phyloP scores from a whole-genome alignment of 2,113 vertebrate species.

The Nothoprocta pentlandii region DNA sequence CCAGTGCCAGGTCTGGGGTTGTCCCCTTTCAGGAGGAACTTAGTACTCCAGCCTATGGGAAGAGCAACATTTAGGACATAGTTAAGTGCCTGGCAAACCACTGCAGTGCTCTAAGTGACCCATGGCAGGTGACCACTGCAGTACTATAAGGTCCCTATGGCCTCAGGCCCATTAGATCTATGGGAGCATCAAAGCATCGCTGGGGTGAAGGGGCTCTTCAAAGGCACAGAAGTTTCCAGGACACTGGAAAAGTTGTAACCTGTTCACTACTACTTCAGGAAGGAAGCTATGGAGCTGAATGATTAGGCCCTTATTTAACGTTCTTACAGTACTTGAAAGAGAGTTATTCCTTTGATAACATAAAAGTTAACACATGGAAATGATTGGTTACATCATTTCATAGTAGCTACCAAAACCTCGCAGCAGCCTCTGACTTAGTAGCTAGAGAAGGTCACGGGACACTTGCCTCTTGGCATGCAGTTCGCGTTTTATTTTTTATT shows the following conservation, averaged over 20 bases:
- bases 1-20: neutral
- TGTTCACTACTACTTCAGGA: neutral
- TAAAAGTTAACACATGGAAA: slow-evolving; percentile 26
- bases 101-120: neutral
- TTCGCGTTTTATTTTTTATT: neutral
- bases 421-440: slow-evolving; percentile 28
- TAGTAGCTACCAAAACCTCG: neutral
- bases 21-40: neutral
- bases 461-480: slow-evolving; percentile 28
- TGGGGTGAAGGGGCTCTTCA: neutral
- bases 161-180: neutral
- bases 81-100: neutral
- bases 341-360: neutral
- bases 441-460: slow-evolving; percentile 38
- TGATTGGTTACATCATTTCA: slow-evolving; percentile 5
- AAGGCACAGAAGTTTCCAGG: neutral
- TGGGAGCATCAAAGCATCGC: neutral
- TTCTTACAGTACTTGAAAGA: neutral
- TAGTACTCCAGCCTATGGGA: neutral
- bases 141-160: neutral
- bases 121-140: neutral
- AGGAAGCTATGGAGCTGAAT: neutral
- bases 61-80: neutral
- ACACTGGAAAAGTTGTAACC: neutral
- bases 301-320: neutral